Base-by-base conservation (phyloP, 2,797 vertebrate species). In the Protosalanx chinensis region DNA sequence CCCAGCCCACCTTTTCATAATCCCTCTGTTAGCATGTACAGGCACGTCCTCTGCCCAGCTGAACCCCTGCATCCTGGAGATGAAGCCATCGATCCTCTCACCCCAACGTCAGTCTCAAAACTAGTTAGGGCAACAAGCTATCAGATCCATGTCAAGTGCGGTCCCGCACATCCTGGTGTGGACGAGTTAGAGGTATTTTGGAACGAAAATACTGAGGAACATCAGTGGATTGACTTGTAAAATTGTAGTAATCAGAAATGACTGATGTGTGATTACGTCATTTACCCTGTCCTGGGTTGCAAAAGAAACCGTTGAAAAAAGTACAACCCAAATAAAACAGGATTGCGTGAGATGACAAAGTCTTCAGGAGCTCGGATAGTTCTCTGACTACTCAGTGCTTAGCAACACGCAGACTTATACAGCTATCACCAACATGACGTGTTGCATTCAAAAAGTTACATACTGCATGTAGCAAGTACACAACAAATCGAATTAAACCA, bases 21-120 rank as follows among this genome's bases (percentile, higher is more conserved):
- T 93, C 91, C 88, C 70, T 16, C 77, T 86, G 81, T 93, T 90
- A 90, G 91, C 89, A 94, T 94, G 92, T 89, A 67, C 79, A 69
- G 86, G 86, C 93, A 94, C 90, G 91, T 84, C 81, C 69, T 20
- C 58, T 13, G 82, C 80, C 81, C 80, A 83, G 79, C 61, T 88
- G 86, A 87, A 85, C 86, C 75, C 78, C 84, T 83, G 68, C 89
- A 87, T 88, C 85, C 80, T 79, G 81, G 86, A 92, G 91, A 86
- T 88, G 88, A 93, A 92, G 91, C 90, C 90, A 91, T 93, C 91
- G 91, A 93, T 90, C 91, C 88, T 75, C 27, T 76, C 72, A 71
- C 78, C 70, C 27, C 74, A 75, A 79, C 84, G 87, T 89, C 89
- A 87, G 87, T 89, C 87, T 86, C 82, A 84, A 76, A 85, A 84